Evolutionary conservation across 2,888 invertebrate genomes (phyloP), one percentile per base, ranked within the genome.

Genomic region (Sphecodes monilicornis): DNA sequence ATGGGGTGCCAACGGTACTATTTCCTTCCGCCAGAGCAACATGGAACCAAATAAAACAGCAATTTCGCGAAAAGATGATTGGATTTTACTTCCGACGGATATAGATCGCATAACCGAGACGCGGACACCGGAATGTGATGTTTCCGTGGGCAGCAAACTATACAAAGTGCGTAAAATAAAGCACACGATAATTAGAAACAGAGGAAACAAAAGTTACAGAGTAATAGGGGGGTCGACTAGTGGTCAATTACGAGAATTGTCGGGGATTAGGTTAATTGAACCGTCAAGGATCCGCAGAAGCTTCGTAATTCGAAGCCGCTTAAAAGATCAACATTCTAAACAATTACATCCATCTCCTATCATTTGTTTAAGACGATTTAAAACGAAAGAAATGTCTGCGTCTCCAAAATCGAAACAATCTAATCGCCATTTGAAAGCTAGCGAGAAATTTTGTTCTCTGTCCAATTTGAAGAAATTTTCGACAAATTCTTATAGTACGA

Each of bases 301-400:
- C 69, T 78, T 92, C 29, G 36, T 92, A 54, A 89, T 92, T 84
- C 87, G 88, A 46, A 92, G 92, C 84, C 88, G 90, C 68, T 73
- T 86, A 41, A 91, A 90, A 81, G 81, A 80, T 82, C 73, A 1
- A 16, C 41, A n/a, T 22, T 32, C 32, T 4, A 32, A 46, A 22
- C 74, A 36, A 10, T 32, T 68, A 1, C 8, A 18, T 41, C 36
- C n/a, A 16, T 18, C 18, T 41, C 88, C 82, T 32, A 75, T 86
- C 3, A 75, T 68, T 3, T 16, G 82, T 32, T 13, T 82, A 6
- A 88, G 85, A 60, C 70, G 71, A n/a, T 11, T 26, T 10, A 43
- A 22, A 18, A 22, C 22, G 16, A 43, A 36, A 8, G 69, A 76
- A 50, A 3, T 22, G 11, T 36, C 32, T 1, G 18, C 32, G 32